Conservation (phyloP, 2,797 vertebrate genomes). For the Alectoris magna region DNA sequence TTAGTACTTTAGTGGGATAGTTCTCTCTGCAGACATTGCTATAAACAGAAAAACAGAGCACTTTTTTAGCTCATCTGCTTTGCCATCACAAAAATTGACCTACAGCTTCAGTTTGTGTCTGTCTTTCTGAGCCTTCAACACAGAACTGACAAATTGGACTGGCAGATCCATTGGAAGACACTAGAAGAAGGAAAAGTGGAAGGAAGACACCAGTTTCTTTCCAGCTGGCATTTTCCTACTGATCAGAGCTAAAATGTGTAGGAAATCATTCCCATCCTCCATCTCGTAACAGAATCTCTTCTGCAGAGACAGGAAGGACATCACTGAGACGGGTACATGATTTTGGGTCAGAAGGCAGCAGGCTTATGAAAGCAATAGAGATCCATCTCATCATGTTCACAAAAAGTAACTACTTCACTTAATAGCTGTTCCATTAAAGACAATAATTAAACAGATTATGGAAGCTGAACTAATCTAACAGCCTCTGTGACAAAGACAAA, state of each 20-base stretch:
- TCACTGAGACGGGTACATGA: not conserved
- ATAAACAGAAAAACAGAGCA: not conserved
- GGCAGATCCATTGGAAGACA: not conserved
- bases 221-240: not conserved
- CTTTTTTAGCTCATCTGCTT: not conserved
- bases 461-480: conserved; percentile 55
- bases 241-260: not conserved
- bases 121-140: accelerated
- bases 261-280: not conserved
- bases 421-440: conserved; percentile 50
- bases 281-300: not conserved
- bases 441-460: conserved; percentile 64
- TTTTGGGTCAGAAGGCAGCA: conserved; percentile 30
- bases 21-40: not conserved
- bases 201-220: not conserved
- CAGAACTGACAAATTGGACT: not conserved
- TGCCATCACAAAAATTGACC: not conserved
- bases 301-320: not conserved
- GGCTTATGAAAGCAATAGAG: not conserved
- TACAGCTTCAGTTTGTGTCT: not conserved
- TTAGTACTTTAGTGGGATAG: not conserved
- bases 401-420: not conserved
- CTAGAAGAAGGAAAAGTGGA: not conserved
- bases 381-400: conserved; percentile 22
- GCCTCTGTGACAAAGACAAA: conserved; percentile 42